Evolutionary conservation across 2,888 invertebrate species (phyloP), one percentile per base, ranked within the genome.

Genomic region (Dicranocentrus wangi): DNA sequence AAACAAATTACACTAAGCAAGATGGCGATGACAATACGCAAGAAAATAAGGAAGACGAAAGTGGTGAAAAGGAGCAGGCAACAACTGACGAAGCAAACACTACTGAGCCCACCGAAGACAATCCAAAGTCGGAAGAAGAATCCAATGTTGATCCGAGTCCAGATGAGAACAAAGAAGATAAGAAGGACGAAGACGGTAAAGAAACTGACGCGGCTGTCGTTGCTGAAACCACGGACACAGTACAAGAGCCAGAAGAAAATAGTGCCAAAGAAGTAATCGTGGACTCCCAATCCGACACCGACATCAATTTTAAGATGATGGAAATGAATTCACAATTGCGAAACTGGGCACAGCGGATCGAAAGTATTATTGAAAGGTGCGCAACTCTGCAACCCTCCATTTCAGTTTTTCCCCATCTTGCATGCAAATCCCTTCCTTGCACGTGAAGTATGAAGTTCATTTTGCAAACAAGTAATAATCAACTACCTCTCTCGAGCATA

Each of bases 321-420:
- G 83, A 83, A 68, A 77, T 83, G 77, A 86, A 84, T 68, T 43
- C 58, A 1, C 81, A 81, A 81, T 42, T 86, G n/a, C 43, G 68
- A 39, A 84, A 83, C 60, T 85, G 86, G 86, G 73, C 79, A 27
- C 80, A 77, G 32, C 61, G 84, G 77, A 85, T 86, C 66, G 85
- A 84, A 76, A 79, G 72, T 77, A 79, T 85, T 21, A 71, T 85
- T 68, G 83, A 85, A 85, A 86, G 85, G 86, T 84, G 84, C 85
- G 85, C 84, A 86, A 85, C 86, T 86, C 84, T 86, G 86, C 85
- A 86, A 85, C 85, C 85, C 82, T 43, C 65, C 25, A 55, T 32
- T 78, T 82, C 81, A 77, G 76, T 81, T 81, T 82, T 76, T 58
- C 77, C 76, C 66, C 55, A 43, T 58, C 63, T 69, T 83, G 82